Evolutionary conservation across 2,113 vertebrate genomes (phyloP).

Genomic region (Hippocampus comes): DNA sequence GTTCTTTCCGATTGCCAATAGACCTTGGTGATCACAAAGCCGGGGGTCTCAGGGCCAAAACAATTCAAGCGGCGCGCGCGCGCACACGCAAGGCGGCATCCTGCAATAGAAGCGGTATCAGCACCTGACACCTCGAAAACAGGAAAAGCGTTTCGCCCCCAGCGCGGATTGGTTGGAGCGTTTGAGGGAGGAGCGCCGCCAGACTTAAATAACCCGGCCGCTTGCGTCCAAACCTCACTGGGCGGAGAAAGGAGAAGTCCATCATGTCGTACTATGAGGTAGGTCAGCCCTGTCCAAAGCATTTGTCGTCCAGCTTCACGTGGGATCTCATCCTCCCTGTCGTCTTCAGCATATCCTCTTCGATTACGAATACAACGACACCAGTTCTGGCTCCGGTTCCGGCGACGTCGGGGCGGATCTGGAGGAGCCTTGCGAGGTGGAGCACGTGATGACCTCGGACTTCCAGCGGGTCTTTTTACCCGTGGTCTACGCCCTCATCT

Average conservation of each 20-base stretch:
- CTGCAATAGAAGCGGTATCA: constrained; percentile 64
- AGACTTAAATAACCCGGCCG: constrained; percentile 39
- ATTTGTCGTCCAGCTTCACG: not conserved
- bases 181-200: constrained; percentile 44
- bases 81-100: constrained; percentile 40
- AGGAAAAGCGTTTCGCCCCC: constrained; percentile 66
- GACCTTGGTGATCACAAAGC: constrained; percentile 34
- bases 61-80: constrained; percentile 40
- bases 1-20: constrained; percentile 38
- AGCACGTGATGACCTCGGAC: constrained; percentile 74
- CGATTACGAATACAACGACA: constrained; percentile 66
- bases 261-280: constrained; percentile 76
- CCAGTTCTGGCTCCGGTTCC: constrained; percentile 77
- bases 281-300: constrained; percentile 1
- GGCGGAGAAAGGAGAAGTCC: constrained; percentile 4
- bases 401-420: constrained; percentile 74
- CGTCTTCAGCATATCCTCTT: constrained; percentile 65
- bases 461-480: constrained; percentile 88
- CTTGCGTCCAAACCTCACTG: constrained; percentile 19
- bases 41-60: constrained; percentile 56
- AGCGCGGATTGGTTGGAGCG: constrained; percentile 52
- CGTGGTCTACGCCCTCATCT: constrained; percentile 88
- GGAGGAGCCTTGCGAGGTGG: constrained; percentile 77
- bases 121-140: constrained; percentile 72
- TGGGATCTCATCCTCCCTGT: not conserved